These are phyloP conservation scores for Cephus pulcher DNA, from an alignment of 2,888 invertebrate genomes.

Conservation along the genomic window DNA sequence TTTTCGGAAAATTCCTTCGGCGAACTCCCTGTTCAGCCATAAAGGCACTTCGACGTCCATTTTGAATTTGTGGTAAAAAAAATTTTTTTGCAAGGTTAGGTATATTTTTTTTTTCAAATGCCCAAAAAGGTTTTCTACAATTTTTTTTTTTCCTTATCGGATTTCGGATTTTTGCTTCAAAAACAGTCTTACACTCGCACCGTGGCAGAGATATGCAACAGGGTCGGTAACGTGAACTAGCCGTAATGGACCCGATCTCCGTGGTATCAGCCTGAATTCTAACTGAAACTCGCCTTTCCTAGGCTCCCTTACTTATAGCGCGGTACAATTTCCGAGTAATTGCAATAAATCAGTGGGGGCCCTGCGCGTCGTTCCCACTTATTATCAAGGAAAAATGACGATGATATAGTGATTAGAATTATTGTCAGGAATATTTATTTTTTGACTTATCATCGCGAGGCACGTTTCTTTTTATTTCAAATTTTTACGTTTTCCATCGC, in stretches of 20 bases:
- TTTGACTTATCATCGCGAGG: neutral
- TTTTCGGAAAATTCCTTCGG: conserved; percentile 49
- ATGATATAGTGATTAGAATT: neutral
- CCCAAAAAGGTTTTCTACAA: no score
- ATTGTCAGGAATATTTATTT: neutral
- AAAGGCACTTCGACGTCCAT: conserved; percentile 26
- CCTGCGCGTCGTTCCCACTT: neutral
- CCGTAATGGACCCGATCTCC: neutral
- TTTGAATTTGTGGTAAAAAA: neutral
- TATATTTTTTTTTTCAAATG: no score
- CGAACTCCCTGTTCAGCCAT: conserved; percentile 52
- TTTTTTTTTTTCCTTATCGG: no score
- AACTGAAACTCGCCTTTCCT: neutral
- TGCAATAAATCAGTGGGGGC: no score
- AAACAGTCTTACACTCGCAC: no score
- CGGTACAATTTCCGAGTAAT: neutral
- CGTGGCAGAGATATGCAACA: no score
- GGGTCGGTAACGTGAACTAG: neutral
- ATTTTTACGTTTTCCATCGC: no score
- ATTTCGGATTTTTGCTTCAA: no score
- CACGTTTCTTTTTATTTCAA: rapidly evolving
- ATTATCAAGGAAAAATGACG: neutral
- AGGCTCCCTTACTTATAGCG: neutral
- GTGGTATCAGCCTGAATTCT: neutral
- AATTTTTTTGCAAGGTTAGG: no score